phyloP scores from a whole-genome alignment of 2,113 vertebrate species.

The Tragulus kanchil region DNA sequence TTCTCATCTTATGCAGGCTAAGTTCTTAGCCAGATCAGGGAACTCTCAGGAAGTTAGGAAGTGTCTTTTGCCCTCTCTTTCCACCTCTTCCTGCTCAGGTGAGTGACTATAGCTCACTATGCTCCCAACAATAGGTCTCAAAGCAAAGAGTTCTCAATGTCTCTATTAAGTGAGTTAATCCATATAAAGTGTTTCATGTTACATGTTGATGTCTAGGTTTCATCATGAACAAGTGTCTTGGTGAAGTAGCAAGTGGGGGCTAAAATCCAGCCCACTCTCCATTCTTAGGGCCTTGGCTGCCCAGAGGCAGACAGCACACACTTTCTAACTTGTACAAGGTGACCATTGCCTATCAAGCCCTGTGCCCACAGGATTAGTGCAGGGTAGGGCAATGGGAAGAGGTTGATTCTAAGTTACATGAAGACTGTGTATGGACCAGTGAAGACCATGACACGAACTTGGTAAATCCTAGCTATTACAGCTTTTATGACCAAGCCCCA shows the following conservation, averaged over 20 bases:
- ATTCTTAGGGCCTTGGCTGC: background rate
- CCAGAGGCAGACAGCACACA: background rate
- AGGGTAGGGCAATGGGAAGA: accelerated
- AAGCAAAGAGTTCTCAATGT: background rate
- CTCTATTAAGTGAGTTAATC: background rate
- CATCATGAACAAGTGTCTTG: background rate
- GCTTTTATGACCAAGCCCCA: background rate
- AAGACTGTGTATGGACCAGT: background rate
- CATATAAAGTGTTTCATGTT: background rate
- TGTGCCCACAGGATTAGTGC: background rate
- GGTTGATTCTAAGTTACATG: background rate
- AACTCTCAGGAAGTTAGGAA: background rate
- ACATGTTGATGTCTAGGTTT: background rate
- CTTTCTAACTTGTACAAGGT: background rate
- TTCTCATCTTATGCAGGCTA: background rate
- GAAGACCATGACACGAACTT: background rate
- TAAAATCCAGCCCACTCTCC: background rate
- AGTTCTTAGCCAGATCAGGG: background rate
- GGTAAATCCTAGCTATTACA: background rate
- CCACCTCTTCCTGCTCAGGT: no score
- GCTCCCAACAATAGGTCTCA: background rate
- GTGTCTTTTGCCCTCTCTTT: background rate
- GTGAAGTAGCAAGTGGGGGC: background rate
- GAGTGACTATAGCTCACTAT: background rate
- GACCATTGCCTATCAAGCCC: background rate